Percentiles rank a stretch among this genome's conserved stretches.
These are phyloP conservation scores for Aphaenogaster floridana DNA, from an alignment of 1,140 invertebrate genomes.

Conservation along the genomic window DNA sequence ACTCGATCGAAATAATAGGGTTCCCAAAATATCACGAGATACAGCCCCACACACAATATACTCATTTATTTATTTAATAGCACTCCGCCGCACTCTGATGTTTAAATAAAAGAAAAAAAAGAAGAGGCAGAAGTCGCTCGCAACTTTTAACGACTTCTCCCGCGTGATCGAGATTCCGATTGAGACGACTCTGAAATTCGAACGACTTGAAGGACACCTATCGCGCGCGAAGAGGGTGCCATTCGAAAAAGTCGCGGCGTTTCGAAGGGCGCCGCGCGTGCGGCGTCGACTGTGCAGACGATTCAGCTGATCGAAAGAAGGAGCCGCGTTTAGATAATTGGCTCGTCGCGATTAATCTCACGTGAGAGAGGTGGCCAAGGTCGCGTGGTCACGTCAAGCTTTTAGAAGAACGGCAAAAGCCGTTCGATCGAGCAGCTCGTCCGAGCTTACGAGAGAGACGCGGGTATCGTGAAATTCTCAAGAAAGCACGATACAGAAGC, in stretches of 20 bases:
- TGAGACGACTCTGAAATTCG: slow-evolving; percentile 3
- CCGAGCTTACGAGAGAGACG: background rate
- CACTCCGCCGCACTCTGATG: background rate
- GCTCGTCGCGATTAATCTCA: background rate
- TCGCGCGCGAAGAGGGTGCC: background rate
- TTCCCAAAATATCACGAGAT: no score
- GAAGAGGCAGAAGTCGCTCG: background rate
- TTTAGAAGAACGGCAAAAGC: background rate
- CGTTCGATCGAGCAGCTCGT: background rate
- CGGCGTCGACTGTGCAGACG: background rate
- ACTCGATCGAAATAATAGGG: background rate
- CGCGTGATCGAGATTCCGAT: background rate
- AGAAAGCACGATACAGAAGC: background rate
- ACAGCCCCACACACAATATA: background rate
- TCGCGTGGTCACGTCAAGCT: background rate
- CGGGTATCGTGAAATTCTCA: background rate
- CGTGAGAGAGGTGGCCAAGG: background rate
- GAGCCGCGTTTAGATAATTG: background rate
- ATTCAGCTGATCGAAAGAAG: background rate
- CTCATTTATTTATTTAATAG: background rate
- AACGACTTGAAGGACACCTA: background rate
- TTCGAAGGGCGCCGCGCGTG: background rate
- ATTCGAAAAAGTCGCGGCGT: slow-evolving; percentile 14
- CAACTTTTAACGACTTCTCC: background rate
- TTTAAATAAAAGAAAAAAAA: background rate